Percentiles rank a stretch among this genome's conserved stretches.
Conservation (phyloP, 2,113 vertebrate species). For the Myodes glareolus region DNA sequence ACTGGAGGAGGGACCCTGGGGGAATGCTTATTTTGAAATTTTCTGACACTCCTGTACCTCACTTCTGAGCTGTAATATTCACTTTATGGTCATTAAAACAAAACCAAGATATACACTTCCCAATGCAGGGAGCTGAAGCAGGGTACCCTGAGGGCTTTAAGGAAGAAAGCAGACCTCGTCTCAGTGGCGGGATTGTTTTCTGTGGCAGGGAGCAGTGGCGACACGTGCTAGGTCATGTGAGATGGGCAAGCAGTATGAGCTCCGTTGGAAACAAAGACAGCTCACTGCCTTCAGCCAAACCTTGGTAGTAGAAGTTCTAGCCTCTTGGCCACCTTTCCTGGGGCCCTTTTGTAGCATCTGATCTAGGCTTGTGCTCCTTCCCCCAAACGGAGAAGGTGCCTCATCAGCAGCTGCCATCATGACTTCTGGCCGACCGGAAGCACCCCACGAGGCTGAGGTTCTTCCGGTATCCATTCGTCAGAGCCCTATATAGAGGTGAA, state of each 20-base stretch:
- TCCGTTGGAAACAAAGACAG: conserved; percentile 44
- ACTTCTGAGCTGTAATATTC: conserved; percentile 70
- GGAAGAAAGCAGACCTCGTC: conserved; percentile 83
- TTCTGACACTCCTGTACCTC: conserved; percentile 74
- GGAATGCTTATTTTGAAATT: conserved; percentile 72
- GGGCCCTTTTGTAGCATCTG: conserved; percentile 70
- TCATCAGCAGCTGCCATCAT: conserved; percentile 53
- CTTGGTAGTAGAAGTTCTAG: conserved; percentile 35
- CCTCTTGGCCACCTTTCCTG: conserved; percentile 45
- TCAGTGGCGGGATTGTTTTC: conserved; percentile 67
- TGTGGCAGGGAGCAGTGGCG: conserved; percentile 59
- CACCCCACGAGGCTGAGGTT: conserved; percentile 61
- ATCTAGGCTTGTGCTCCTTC: conserved; percentile 56
- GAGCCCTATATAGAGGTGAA: not conserved
- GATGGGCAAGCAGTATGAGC: conserved; percentile 58
- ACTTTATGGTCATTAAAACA: conserved; percentile 63
- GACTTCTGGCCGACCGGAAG: conserved; percentile 56
- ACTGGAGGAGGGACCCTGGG: conserved; percentile 39
- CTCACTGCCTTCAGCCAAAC: conserved; percentile 37
- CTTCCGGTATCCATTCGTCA: not conserved
- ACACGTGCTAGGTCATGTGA: conserved; percentile 58
- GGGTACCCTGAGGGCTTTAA: conserved; percentile 66
- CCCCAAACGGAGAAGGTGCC: conserved; percentile 61
- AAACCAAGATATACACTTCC: conserved; percentile 72
- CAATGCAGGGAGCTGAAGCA: conserved; percentile 62